Evolutionary conservation across 2,888 invertebrate genomes (phyloP).

Genomic region (Eilema depressum): DNA sequence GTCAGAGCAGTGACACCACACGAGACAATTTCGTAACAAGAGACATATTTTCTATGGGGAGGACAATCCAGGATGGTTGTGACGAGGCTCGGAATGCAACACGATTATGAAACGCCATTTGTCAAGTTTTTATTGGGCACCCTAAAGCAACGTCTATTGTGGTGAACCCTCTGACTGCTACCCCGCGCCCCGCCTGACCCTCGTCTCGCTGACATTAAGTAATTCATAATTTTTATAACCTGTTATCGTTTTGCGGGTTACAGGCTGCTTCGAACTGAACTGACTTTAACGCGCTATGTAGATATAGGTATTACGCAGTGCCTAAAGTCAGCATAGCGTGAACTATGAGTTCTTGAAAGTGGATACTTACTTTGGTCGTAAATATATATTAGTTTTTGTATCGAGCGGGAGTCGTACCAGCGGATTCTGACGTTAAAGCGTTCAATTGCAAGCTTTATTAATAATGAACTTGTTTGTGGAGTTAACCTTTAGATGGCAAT

Average conservation of each 20-base stretch:
- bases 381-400: too few species aligned
- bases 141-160: conserved; percentile 79
- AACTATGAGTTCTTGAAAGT: too few species aligned
- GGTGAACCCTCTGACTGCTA: conserved; percentile 52
- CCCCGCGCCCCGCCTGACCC: conserved; percentile 67
- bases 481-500: too few species aligned
- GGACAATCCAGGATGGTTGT: conserved; percentile 73
- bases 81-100: conserved; percentile 82
- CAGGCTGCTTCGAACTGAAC: conserved; percentile 43
- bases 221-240: conserved; percentile 85
- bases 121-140: conserved; percentile 87
- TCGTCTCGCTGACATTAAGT: conserved; percentile 72
- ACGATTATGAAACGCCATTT: conserved; percentile 87
- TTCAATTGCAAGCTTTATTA: too few species aligned
- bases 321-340: too few species aligned
- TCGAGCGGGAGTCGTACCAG: too few species aligned
- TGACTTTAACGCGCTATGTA: conserved; percentile 64
- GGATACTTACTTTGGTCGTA: too few species aligned
- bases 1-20: conserved; percentile 39
- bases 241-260: conserved; percentile 77
- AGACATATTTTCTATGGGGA: conserved; percentile 72
- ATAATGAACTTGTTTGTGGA: too few species aligned
- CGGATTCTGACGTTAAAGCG: too few species aligned
- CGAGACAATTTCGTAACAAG: conserved; percentile 62
- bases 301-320: background rate